These are phyloP conservation scores for Rhamnusium bicolor DNA, from an alignment of 2,888 invertebrate genomes.

Conservation along the genomic window DNA sequence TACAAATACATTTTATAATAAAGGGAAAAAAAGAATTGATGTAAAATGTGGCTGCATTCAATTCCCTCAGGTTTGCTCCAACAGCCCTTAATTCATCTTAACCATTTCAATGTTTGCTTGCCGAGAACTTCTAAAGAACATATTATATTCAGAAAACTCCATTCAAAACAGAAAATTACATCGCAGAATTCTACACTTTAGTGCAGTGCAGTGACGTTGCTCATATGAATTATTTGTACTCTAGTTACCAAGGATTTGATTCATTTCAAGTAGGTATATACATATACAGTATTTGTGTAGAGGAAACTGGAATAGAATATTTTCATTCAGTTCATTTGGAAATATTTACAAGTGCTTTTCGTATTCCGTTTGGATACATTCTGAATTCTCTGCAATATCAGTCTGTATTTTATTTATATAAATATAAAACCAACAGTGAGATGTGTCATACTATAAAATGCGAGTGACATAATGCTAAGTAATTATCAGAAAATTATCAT, in stretches of 20 bases:
- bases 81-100: not conserved
- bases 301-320: conserved; percentile 6
- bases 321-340: conserved; percentile 5
- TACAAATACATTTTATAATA: no score
- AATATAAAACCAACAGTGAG: no score
- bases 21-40: no score
- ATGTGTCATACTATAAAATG: no score
- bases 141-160: not conserved
- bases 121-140: not conserved
- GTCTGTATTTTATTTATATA: not conserved
- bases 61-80: not conserved
- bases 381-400: no score
- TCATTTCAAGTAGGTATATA: not conserved
- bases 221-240: not conserved
- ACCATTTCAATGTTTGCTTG: not conserved
- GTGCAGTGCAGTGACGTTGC: not conserved
- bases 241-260: not conserved
- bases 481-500: no score
- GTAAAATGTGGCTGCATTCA: no score
- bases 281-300: not conserved
- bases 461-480: no score
- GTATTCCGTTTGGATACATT: not conserved
- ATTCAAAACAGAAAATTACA: not conserved
- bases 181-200: not conserved
- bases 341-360: conserved; percentile 14